Evolutionary conservation across 2,888 invertebrate genomes (phyloP).

Genomic region (Ophioninae sp.): DNA sequence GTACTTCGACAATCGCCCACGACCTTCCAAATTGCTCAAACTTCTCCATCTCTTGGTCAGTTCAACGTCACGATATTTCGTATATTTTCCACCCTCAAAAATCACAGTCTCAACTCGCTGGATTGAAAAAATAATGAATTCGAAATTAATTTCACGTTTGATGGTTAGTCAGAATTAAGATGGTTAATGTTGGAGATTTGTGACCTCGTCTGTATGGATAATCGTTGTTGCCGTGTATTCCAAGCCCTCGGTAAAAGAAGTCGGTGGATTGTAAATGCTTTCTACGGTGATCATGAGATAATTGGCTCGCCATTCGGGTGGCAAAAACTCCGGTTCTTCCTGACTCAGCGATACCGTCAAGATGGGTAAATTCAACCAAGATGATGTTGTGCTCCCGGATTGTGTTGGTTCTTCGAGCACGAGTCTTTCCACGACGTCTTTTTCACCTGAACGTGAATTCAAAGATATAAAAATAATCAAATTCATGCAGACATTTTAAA

Average conservation of each 20-base stretch:
- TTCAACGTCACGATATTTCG: conserved; percentile 67
- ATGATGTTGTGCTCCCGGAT: conserved; percentile 53
- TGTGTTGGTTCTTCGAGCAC: conserved; percentile 65
- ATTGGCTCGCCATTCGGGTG: conserved; percentile 62
- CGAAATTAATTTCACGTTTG: not conserved
- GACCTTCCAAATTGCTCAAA: conserved; percentile 69
- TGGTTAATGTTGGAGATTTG: not conserved
- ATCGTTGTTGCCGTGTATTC: conserved; percentile 71
- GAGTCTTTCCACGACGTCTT: conserved; percentile 66
- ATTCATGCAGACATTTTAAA: not conserved
- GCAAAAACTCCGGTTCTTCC: conserved; percentile 53
- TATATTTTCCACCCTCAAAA: conserved; percentile 68
- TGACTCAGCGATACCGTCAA: conserved; percentile 64
- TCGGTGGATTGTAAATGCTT: conserved; percentile 72
- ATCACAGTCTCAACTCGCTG: conserved; percentile 61
- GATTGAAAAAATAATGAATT: not conserved
- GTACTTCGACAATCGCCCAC: conserved; percentile 72
- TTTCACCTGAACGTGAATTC: conserved; percentile 66
- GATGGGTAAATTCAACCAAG: conserved; percentile 72
- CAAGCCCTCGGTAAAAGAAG: conserved; percentile 62
- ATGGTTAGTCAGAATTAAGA: too few relatives aligned
- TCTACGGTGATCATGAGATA: conserved; percentile 72
- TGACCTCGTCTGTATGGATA: conserved; percentile 66
- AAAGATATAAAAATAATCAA: not conserved
- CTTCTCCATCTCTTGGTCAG: conserved; percentile 71